Conservation (phyloP, 2,113 vertebrate genomes). For the Limnothrissa miodon region DNA sequence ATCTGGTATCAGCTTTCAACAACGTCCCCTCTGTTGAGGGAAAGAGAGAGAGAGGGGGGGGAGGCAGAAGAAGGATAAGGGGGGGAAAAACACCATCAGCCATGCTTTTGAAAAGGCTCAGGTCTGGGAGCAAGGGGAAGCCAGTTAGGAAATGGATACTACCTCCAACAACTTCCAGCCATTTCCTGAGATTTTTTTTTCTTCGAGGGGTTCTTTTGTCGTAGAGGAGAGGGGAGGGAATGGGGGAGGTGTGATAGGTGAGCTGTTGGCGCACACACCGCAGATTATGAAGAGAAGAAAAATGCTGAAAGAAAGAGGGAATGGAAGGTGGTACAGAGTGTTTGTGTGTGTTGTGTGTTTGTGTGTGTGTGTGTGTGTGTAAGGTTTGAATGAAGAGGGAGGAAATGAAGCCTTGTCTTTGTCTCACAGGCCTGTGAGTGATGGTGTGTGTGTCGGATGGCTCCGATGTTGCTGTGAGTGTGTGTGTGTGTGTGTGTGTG, state of each 20-base stretch:
- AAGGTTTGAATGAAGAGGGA: background rate
- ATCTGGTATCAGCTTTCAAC: constrained; percentile 51
- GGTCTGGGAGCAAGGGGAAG: constrained; percentile 56
- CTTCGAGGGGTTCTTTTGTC: background rate
- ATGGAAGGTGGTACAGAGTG: background rate
- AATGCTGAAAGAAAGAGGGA: constrained; percentile 19
- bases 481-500: background rate
- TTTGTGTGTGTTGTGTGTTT: no score
- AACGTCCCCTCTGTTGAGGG: constrained; percentile 43
- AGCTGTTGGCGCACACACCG: constrained; percentile 47
- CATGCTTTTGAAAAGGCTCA: constrained; percentile 55
- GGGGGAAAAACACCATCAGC: constrained; percentile 42
- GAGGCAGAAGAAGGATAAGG: background rate
- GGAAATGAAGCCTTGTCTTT: background rate
- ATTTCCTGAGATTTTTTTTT: constrained; percentile 70
- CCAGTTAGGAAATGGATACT: constrained; percentile 77
- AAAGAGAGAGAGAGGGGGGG: background rate
- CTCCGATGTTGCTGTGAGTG: background rate
- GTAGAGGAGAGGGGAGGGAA: background rate
- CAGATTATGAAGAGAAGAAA: constrained; percentile 40
- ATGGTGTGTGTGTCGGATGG: background rate
- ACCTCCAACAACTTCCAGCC: constrained; percentile 81
- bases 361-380: no score
- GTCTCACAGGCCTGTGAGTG: background rate
- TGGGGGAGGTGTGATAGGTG: constrained; percentile 15